Base-by-base conservation (phyloP, 2,113 vertebrate genomes). In the Stictonetta naevosa region DNA sequence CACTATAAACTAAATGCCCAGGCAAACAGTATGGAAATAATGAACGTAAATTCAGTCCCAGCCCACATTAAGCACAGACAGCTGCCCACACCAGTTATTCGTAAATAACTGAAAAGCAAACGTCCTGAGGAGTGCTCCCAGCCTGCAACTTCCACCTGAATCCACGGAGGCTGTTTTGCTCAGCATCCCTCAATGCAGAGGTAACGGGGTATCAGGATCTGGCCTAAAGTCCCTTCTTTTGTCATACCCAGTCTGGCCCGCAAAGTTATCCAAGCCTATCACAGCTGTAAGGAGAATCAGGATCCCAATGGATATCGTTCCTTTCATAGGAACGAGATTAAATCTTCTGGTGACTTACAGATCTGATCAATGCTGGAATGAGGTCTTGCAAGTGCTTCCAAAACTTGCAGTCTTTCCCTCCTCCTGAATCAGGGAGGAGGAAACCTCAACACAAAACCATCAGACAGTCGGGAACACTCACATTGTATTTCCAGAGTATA, bases 221-320 rank as follows among this genome's bases (percentile, higher is more conserved):
- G 72, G 64, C 63, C 59, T 46, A 2, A 48, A 66, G 22, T 28
- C 0, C 5, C 28, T 26, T 8, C 5, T 22, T 69, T 53, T 34
- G 42, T 38, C 25, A 6, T 3, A 5, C 15, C 13, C 29, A 33
- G 13, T 28, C 22, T 11, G 29, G 13, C 50, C 60, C 60, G 33
- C 50, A 6, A 11, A 82, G 36, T 18, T 34, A 22, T 0, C 63
- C 6, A 3, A 87, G 67, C 18, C 52, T 58, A 13, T 2, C 10
- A 19, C 22, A 52, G 66, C 78, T 29, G 62, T 56, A 46, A 52
- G 60, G 29, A 67, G 22, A 20, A 55, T 3, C 4, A 10, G 68
- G 29, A 66, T 42, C 63, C 36, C 75, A 14, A 1, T 4, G 22
- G 62, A 31, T 3, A 1, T 0, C 10, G 44, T 5, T 83, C 11